A percentile compares a stretch with the other conserved stretches of the same genome.
phyloP scores from a whole-genome alignment of 2,888 invertebrate genomes.

The Eilema griseolum region DNA sequence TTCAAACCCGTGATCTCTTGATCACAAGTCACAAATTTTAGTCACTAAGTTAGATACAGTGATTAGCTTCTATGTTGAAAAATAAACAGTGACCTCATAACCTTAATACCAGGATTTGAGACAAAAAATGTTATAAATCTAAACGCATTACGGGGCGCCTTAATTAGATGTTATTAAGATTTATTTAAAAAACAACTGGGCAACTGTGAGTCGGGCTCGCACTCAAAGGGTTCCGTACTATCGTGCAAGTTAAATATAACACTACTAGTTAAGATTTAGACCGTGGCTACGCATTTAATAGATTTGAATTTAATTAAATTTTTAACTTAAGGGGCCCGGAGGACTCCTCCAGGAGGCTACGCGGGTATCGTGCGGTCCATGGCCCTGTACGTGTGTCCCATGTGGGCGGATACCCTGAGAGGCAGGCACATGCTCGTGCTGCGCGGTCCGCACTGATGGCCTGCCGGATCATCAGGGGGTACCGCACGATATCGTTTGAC shows the following conservation, averaged over 20 bases:
- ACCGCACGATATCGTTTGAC: too few species aligned
- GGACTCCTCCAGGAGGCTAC: too few species aligned
- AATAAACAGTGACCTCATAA: slow-evolving; percentile 1
- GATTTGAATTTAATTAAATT: too few species aligned
- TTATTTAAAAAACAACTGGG: slow-evolving; percentile 28
- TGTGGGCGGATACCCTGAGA: too few species aligned
- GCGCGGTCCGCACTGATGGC: too few species aligned
- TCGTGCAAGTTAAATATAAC: neutral
- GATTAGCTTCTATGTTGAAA: slow-evolving; percentile 7
- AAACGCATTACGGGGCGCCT: slow-evolving; percentile 18
- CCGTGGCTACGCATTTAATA: too few species aligned
- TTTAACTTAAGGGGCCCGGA: too few species aligned
- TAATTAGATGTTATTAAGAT: slow-evolving; percentile 35
- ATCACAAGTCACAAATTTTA: neutral
- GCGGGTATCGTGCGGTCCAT: too few species aligned
- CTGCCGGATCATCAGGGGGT: too few species aligned
- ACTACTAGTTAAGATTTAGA: too few species aligned
- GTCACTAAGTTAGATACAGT: neutral
- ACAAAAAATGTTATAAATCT: slow-evolving; percentile 29
- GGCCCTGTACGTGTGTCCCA: too few species aligned
- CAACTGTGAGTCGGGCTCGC: neutral
- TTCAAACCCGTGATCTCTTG: neutral
- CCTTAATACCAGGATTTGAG: slow-evolving; percentile 35
- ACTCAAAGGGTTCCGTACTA: neutral
- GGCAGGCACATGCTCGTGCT: too few species aligned